A percentile compares a stretch with the other conserved stretches of the same genome.
phyloP scores from a whole-genome alignment of 2,888 invertebrate genomes.

The Pristionchus maxplancki region DNA sequence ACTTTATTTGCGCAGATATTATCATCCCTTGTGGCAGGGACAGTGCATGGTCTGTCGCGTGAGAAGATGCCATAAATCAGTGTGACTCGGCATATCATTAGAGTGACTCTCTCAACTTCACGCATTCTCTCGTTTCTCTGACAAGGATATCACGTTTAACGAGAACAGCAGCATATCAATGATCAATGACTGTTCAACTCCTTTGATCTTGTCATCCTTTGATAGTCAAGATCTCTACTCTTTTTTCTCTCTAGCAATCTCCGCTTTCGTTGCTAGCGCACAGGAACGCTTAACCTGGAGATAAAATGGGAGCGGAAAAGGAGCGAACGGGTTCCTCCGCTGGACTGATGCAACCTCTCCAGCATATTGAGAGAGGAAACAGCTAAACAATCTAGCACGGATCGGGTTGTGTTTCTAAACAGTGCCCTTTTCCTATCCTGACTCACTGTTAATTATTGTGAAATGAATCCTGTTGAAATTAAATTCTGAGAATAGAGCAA shows the following conservation, averaged over 20 bases:
- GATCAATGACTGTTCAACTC: neutral
- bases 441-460: neutral
- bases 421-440: neutral
- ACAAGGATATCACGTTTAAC: too few relatives aligned
- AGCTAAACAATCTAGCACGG: neutral
- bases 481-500: too few relatives aligned
- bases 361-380: neutral
- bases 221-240: neutral
- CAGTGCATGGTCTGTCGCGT: constrained; percentile 1
- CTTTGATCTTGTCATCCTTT: constrained; percentile 32
- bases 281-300: constrained; percentile 7
- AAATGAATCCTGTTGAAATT: too few relatives aligned
- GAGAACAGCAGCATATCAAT: neutral
- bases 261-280: constrained; percentile 4
- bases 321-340: constrained; percentile 7
- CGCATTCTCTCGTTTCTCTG: too few relatives aligned
- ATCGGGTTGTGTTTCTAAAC: neutral
- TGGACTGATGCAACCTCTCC: constrained; percentile 13
- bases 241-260: neutral
- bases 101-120: too few relatives aligned
- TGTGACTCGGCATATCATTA: neutral
- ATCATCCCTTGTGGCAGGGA: constrained; percentile 22
- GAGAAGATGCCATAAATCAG: neutral
- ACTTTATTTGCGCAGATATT: constrained; percentile 5
- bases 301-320: neutral